Conservation (phyloP, 1,140 invertebrate species). For the Contarinia nasturtii region DNA sequence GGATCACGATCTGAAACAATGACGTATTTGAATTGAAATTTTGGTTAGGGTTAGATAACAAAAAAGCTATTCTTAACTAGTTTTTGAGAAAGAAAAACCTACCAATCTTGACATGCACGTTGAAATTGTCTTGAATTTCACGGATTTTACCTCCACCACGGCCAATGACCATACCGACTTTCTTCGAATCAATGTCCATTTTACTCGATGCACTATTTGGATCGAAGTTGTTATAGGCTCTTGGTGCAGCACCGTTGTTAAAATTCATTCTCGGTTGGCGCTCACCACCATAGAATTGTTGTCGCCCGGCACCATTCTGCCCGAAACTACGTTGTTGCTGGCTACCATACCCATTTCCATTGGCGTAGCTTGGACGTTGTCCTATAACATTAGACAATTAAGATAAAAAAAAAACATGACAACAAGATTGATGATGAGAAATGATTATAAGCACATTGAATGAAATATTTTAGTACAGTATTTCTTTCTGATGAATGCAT, state of each 20-base stretch:
- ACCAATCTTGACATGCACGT: conserved; percentile 25
- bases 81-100: neutral
- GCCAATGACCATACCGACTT: conserved; percentile 31
- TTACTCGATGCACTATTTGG: neutral
- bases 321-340: neutral
- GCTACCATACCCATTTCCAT: neutral
- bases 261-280: too few species aligned
- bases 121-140: conserved; percentile 42
- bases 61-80: neutral
- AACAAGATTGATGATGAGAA: too few species aligned
- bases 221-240: too few species aligned
- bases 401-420: too few species aligned
- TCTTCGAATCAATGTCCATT: conserved; percentile 1
- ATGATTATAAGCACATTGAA: too few species aligned
- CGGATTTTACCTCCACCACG: conserved; percentile 54
- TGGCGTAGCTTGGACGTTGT: too few species aligned
- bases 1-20: neutral
- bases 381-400: too few species aligned
- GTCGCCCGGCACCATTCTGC: neutral
- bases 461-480: too few species aligned
- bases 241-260: too few species aligned
- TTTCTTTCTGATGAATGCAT: too few species aligned
- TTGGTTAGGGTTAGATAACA: too few species aligned
- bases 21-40: too few species aligned
- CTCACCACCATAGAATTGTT: neutral